Base-by-base conservation (phyloP, 2,888 invertebrate genomes). In the Smittia aterrima region DNA sequence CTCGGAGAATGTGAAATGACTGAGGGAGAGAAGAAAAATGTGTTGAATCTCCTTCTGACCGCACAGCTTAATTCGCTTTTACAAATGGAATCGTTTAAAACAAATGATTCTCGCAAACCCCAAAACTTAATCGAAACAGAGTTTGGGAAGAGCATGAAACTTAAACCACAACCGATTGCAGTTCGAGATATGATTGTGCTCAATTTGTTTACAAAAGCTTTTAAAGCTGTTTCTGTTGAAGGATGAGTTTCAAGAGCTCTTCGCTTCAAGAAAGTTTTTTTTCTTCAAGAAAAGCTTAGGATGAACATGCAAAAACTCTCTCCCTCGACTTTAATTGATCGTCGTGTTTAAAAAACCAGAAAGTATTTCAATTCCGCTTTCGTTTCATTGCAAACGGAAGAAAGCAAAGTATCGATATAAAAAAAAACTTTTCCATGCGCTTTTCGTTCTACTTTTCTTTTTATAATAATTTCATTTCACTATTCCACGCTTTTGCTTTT, bases 401-500 rank as follows among this genome's bases (percentile, higher is more conserved):
- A n/a, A n/a, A n/a, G n/a, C n/a, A n/a, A 47, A 47, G 47, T 47
- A n/a, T 47, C 47, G 47, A n/a, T n/a, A n/a, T n/a, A n/a, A n/a
- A n/a, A n/a, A n/a, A n/a, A 47, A 47, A 47, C n/a, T 47, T n/a
- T n/a, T 47, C 38, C 47, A 47, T n/a, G n/a, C 47, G 47, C 47
- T 47, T 47, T 47, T 16, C 16, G 47, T 47, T 47, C 47, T 47
- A 47, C 47, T 47, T 47, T 47, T n/a, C n/a, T 22, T 20, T 22
- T 58, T 58, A 64, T 20, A 64, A 64, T 9, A 18, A 58, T 20
- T 64, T 64, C 16, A 24, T 22, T 64, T 24, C 25, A 9, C 27
- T 24, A 64, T 27, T 64, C 27, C 64, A 27, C 27, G 25, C 64
- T 27, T n/a, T n/a, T 27, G 64, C n/a, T 64, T 64, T 64, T 64